These are phyloP conservation scores for Dysdera silvatica DNA, from an alignment of 1,140 invertebrate species.

Conservation along the genomic window DNA sequence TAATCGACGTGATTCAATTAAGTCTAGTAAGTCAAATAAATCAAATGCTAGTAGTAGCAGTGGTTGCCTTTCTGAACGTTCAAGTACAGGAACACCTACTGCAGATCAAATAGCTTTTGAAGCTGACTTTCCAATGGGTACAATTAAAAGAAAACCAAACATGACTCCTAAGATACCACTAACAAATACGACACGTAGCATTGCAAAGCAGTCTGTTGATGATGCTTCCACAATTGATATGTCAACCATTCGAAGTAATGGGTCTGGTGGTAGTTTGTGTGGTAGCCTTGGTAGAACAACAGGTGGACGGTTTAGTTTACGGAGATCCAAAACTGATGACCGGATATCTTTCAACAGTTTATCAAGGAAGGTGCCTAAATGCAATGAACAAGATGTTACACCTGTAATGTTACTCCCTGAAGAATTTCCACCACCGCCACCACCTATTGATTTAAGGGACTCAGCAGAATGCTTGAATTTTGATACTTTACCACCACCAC, in stretches of 20 bases:
- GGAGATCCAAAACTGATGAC: slow-evolving; percentile 40
- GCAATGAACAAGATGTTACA: slow-evolving; percentile 6
- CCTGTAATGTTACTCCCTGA: slow-evolving; percentile 27
- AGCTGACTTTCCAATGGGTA: slow-evolving; percentile 56
- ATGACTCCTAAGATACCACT: slow-evolving; percentile 60
- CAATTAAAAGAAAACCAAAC: slow-evolving; percentile 41
- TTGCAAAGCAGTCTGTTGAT: slow-evolving; percentile 35
- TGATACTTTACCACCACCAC: slow-evolving; percentile 50
- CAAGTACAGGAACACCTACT: slow-evolving; percentile 43
- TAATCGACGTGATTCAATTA: slow-evolving; percentile 32
- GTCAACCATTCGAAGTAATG: slow-evolving; percentile 7
- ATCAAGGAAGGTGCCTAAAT: slow-evolving; percentile 48
- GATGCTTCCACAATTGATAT: slow-evolving; percentile 10
- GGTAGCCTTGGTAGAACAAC: slow-evolving; percentile 28
- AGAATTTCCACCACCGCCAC: slow-evolving; percentile 40
- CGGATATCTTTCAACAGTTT: slow-evolving; percentile 26
- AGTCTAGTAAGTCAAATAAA: slow-evolving; percentile 33
- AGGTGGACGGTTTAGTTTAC: slow-evolving; percentile 33
- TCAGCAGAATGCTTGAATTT: slow-evolving; percentile 24
- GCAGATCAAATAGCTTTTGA: slow-evolving; percentile 50
- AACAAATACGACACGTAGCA: slow-evolving; percentile 75
- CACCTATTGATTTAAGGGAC: slow-evolving; percentile 32
- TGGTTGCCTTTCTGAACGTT: slow-evolving; percentile 39
- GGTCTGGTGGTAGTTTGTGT: slow-evolving; percentile 27
- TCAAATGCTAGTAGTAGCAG: slow-evolving; percentile 33